Base-by-base conservation (phyloP, 1,140 invertebrate species). In the Hypothenemus hampei region DNA sequence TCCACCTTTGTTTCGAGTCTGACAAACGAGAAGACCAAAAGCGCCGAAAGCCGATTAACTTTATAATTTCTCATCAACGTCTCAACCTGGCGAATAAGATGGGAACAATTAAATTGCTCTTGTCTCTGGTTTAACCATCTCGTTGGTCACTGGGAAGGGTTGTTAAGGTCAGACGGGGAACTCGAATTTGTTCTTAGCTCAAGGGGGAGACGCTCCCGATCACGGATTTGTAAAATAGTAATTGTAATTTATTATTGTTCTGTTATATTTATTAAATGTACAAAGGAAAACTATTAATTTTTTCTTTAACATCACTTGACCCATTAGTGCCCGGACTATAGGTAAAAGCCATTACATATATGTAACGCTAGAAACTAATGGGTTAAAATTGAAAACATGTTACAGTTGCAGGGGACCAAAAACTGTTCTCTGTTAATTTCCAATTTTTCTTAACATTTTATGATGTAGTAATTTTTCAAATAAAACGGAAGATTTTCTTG, bases 61-160 rank as follows among this genome's bases (percentile, higher is more conserved):
- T 54, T 54, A 54, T 54, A 54, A 54, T 54, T 54, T 39, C 52
- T 54, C 52, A 54, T 54, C 43, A 54, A 54, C 52, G 52, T 54
- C 52, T 6, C 31, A 36, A n/a, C 41, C 23, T 22, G 40, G 22
- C 26, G 19, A 24, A 11, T 7, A 46, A 33, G 41, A 46, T 46
- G 41, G 33, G 41, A 54, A 54, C 52, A 44, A 54, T 54, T 54
- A 54, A 45, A 54, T 37, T 37, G n/a, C 43, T 22, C 43, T 44
- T 54, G 52, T 44, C 43, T 54, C 44, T 41, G 20, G 31, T 16
- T 7, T 43, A 24, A n/a, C n/a, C n/a, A n/a, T n/a, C n/a, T n/a
- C 26, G 15, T 10, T 45, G 7, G 22, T 20, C 40, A 18, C 20
- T 8, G 36, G 11, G 36, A 16, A 1, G 11, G 36, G 11, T 39